Evolutionary conservation across 2,113 vertebrate species (phyloP).

Genomic region (Benthochromis sp.): DNA sequence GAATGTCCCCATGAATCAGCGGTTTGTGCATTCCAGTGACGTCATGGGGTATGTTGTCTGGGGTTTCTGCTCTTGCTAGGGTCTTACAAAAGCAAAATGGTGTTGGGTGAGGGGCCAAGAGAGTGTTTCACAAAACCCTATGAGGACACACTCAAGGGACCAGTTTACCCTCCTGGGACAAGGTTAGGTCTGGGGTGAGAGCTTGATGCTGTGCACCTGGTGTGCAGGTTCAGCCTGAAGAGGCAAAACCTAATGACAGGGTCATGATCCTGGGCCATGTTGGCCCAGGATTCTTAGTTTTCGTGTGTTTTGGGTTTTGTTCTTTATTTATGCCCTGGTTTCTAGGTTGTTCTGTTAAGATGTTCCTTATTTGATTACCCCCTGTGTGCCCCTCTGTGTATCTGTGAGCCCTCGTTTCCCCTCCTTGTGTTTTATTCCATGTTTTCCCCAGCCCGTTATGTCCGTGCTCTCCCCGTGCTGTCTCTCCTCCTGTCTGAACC

Average conservation of each 20-base stretch:
- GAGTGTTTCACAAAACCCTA: background rate
- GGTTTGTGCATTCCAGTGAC: background rate
- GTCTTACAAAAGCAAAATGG: background rate
- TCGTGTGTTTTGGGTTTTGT: background rate
- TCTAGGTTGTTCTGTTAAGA: background rate
- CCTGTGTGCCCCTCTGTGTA: accelerated
- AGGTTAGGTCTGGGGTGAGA: background rate
- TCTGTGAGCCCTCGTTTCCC: background rate
- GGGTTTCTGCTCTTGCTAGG: too few species aligned
- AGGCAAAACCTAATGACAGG: background rate
- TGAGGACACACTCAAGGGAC: background rate
- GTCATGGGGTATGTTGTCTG: background rate
- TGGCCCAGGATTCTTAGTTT: background rate
- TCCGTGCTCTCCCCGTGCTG: accelerated
- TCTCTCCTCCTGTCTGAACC: background rate
- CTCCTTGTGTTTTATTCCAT: background rate
- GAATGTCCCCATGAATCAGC: background rate
- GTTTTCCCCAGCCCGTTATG: background rate
- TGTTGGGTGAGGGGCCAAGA: background rate
- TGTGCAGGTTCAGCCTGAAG: background rate
- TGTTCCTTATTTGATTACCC: background rate
- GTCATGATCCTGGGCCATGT: background rate
- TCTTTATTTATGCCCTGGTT: background rate
- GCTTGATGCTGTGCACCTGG: background rate
- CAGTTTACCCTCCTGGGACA: background rate